Evolutionary conservation across 2,888 invertebrate genomes (phyloP).

Genomic region (Hermaeophaga mercurialis): DNA sequence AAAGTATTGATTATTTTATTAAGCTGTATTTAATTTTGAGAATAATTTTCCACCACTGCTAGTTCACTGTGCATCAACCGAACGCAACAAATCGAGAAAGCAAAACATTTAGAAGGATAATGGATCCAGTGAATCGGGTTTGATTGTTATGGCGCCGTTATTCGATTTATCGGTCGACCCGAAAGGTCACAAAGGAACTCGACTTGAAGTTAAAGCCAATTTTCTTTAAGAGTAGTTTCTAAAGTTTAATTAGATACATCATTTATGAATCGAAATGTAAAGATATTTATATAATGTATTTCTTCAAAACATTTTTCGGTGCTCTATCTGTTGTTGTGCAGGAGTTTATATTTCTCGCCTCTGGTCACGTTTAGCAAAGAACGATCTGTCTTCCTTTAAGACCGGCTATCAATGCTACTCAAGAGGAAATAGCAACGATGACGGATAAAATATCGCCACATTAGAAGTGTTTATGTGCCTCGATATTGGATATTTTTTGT

Average conservation of each 20-base stretch:
- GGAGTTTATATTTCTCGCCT: neutral
- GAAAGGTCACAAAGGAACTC: too few species aligned
- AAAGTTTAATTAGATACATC: too few species aligned
- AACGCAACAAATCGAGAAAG: too few species aligned
- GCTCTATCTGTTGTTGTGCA: neutral
- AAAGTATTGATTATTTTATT: too few species aligned
- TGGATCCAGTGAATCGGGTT: constrained; percentile 6
- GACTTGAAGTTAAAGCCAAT: neutral
- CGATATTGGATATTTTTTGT: constrained; percentile 1
- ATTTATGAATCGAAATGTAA: too few species aligned
- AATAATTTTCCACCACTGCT: too few species aligned
- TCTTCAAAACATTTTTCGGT: too few species aligned
- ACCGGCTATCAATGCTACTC: constrained; percentile 10
- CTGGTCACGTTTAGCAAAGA: neutral
- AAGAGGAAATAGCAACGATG: constrained; percentile 6
- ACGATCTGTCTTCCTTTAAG: constrained; percentile 12
- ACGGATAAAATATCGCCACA: constrained; percentile 1
- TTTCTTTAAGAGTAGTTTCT: too few species aligned
- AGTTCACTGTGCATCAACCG: too few species aligned
- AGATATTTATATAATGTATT: too few species aligned
- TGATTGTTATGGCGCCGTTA: constrained; percentile 19
- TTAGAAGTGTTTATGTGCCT: constrained; percentile 5
- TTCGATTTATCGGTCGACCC: constrained; percentile 2
- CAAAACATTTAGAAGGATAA: constrained; percentile 3
- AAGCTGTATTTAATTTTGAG: too few species aligned